Evolutionary conservation across 2,113 vertebrate species (phyloP), one percentile per base, ranked within the genome.

Genomic region (Strix uralensis): DNA sequence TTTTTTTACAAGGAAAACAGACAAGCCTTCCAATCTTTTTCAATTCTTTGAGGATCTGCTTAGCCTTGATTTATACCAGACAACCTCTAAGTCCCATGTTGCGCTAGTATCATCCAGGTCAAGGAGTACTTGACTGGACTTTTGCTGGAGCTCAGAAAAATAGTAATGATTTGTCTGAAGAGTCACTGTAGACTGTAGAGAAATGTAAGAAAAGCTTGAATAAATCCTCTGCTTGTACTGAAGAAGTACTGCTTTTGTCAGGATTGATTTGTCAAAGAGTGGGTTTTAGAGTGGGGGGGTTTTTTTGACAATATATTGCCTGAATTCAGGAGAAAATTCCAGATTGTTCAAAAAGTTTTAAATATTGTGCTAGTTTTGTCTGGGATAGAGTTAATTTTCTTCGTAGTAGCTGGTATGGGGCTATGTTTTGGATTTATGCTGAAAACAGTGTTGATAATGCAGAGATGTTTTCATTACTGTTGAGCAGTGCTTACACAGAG

Each of bases 261-360:
- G 47, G 23, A 57, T 14, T 32, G n/a, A 59, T 81, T 89, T 91
- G 18, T 65, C 81, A 71, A 77, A 73, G 32, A 46, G 2, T 36
- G 2, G 3, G 10, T 0, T 51, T 86, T 81, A 46, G 19, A 7
- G 2, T 9, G 40, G 40, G 21, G 7, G 5, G 0, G 0, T 54
- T 0, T 54, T 73, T 94, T 47, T 22, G 6, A 84, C 11, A 84
- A 57, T 66, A 11, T 19, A 29, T 71, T 74, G n/a, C 9, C 12
- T 38, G n/a, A 73, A 88, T 47, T 23, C 9, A 36, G 13, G 8
- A 61, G 20, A 79, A 87, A 69, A 85, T 13, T 63, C 15, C 80
- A 6, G 17, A n/a, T 49, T 51, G 10, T 13, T 77, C 7, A 22
- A 59, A 78, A 29, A n/a, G 52, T 55, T 90, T 89, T 30, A 81